Evolutionary conservation across 2,797 vertebrate species (phyloP).

Genomic region (Dromococcyx pavoninus): DNA sequence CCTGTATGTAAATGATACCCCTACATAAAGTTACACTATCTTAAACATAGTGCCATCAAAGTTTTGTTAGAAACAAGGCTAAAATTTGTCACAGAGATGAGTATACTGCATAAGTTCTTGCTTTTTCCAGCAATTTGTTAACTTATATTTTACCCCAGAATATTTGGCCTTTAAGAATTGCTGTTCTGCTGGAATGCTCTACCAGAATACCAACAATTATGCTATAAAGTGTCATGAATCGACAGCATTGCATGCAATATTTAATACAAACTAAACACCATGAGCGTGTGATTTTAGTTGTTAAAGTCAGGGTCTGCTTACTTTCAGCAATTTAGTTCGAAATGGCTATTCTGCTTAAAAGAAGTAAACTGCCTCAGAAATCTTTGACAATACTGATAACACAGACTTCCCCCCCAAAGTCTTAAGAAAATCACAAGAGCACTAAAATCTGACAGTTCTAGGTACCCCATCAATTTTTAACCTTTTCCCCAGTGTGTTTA

Average conservation of each 20-base stretch:
- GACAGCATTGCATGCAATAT: neutral
- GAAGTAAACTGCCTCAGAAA: neutral
- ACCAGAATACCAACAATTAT: neutral
- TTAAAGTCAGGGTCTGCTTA: neutral
- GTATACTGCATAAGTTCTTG: neutral
- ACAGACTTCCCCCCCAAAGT: neutral
- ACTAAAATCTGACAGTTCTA: neutral
- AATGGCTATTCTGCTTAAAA: neutral
- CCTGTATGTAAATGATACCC: neutral
- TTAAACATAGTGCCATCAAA: neutral
- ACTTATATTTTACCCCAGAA: neutral
- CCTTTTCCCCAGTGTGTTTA: neutral
- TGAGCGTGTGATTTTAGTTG: neutral
- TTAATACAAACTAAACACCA: neutral
- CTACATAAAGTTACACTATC: accelerated
- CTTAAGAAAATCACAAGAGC: neutral
- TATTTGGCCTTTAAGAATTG: neutral
- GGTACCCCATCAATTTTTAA: neutral
- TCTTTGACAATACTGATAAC: neutral
- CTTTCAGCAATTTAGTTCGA: neutral
- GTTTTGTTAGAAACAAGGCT: neutral
- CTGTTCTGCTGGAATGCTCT: neutral
- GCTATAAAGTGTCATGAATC: neutral
- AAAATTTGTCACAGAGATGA: neutral
- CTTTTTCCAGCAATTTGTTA: neutral